A percentile compares a stretch with the other conserved stretches of the same genome.
These are phyloP conservation scores for Cheilosia variabilis DNA, from an alignment of 2,888 invertebrate genomes.

Conservation along the genomic window DNA sequence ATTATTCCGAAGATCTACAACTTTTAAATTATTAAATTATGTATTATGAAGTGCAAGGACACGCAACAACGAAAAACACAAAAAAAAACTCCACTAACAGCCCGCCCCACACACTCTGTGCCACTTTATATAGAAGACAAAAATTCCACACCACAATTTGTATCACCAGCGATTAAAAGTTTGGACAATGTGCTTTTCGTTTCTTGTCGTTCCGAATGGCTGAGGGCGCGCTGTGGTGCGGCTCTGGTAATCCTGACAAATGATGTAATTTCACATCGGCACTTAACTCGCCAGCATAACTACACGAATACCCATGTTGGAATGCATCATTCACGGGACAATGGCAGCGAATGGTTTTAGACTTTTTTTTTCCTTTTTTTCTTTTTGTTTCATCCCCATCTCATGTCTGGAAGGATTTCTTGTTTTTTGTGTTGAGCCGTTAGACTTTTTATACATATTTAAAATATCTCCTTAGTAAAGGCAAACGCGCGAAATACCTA, in stretches of 20 bases:
- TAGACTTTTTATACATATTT: conserved; percentile 48
- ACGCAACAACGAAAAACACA: background rate
- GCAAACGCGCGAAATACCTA: conserved; percentile 26
- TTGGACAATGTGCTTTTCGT: conserved; percentile 64
- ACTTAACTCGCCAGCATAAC: conserved; percentile 67
- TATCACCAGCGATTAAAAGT: conserved; percentile 71
- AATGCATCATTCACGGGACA: conserved; percentile 68
- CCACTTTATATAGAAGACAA: conserved; percentile 28
- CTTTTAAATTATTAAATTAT: conserved; percentile 40
- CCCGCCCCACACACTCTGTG: background rate
- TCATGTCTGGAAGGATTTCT: conserved; percentile 22
- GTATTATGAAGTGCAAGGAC: conserved; percentile 10
- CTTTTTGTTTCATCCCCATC: background rate
- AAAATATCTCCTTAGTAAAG: conserved; percentile 62
- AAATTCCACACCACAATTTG: conserved; percentile 58
- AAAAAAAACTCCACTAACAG: background rate
- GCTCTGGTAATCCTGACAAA: conserved; percentile 68
- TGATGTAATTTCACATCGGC: conserved; percentile 72
- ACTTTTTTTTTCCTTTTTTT: background rate
- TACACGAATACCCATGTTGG: conserved; percentile 64
- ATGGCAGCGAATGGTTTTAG: conserved; percentile 53
- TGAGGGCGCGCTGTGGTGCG: conserved; percentile 10
- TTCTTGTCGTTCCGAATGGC: conserved; percentile 38
- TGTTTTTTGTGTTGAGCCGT: conserved; percentile 10
- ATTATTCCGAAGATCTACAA: conserved; percentile 26